phyloP scores from a whole-genome alignment of 1,140 invertebrate genomes.

The Tetramorium simillimum region DNA sequence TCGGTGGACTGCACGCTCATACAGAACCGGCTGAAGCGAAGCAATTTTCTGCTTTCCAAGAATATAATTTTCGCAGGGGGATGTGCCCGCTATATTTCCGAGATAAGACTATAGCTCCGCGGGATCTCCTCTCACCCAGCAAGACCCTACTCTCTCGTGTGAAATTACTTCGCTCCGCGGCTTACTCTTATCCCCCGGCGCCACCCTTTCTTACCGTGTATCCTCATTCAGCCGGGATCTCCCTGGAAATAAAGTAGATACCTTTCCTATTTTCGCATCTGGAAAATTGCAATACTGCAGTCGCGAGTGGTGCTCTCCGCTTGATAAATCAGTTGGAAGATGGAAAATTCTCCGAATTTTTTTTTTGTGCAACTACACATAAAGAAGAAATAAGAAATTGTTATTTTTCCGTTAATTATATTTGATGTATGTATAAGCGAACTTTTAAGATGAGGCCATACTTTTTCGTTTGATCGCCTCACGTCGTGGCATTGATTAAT shows the following conservation, averaged over 20 bases:
- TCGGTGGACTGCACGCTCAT: constrained; percentile 13
- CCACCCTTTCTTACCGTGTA: constrained; percentile 80
- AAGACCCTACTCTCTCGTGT: constrained; percentile 81
- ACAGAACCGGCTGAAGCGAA: constrained; percentile 71
- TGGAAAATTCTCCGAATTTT: constrained; percentile 36
- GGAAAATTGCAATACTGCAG: constrained; percentile 83
- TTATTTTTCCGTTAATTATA: neutral
- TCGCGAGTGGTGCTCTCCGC: constrained; percentile 50
- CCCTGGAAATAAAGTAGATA: constrained; percentile 84
- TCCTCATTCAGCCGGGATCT: constrained; percentile 83
- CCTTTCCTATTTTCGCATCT: constrained; percentile 84
- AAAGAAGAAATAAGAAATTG: constrained; percentile 7
- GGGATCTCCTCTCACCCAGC: constrained; percentile 64
- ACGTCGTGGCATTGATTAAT: constrained; percentile 14
- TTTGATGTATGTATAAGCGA: neutral
- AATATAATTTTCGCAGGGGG: constrained; percentile 83
- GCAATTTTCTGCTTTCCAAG: constrained; percentile 83
- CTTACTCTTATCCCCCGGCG: constrained; percentile 82
- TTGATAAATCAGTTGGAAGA: constrained; percentile 66
- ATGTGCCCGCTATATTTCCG: constrained; percentile 75
- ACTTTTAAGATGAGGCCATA: neutral
- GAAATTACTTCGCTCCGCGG: constrained; percentile 85
- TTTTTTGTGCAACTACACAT: neutral
- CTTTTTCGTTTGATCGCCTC: neutral
- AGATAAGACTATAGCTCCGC: constrained; percentile 80